These are phyloP conservation scores for Acrocephalus arundinaceus DNA, from an alignment of 2,113 vertebrate species.

Conservation along the genomic window DNA sequence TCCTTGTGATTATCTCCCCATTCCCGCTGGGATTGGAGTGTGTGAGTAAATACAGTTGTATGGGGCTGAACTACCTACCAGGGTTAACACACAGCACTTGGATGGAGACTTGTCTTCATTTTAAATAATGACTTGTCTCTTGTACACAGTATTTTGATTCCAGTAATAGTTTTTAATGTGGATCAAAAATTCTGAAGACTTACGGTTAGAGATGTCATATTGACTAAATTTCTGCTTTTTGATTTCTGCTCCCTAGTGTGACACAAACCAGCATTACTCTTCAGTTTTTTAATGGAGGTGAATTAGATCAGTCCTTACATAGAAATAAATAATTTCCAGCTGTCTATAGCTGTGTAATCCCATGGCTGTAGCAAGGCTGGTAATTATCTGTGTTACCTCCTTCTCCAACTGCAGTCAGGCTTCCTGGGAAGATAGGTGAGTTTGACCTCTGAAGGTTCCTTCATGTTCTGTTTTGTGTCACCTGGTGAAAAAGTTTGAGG, in stretches of 20 bases:
- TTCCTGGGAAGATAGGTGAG: not conserved
- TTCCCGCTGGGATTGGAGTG: not conserved
- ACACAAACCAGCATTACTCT: not conserved
- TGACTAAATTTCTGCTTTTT: not conserved
- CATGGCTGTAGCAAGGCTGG: not conserved
- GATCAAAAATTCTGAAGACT: not conserved
- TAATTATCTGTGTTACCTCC: not conserved
- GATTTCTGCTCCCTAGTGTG: not conserved
- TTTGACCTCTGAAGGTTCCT: not conserved
- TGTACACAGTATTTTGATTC: not conserved
- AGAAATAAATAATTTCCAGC: not conserved
- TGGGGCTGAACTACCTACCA: not conserved
- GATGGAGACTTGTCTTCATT: not conserved
- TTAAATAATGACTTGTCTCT: not conserved
- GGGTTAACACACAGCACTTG: not conserved
- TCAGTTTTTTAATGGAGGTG: conserved; percentile 3
- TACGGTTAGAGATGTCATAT: not conserved
- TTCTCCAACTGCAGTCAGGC: not conserved
- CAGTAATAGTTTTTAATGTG: not conserved
- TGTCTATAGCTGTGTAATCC: not conserved
- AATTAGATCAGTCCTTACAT: not conserved
- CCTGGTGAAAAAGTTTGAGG: not conserved
- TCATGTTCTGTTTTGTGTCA: not conserved
- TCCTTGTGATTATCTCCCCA: not conserved
- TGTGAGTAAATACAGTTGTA: not conserved